Percentiles rank a stretch among this genome's conserved stretches.
These are phyloP conservation scores for Pterocles orientalis DNA, from an alignment of 2,113 vertebrate species.

Conservation along the genomic window DNA sequence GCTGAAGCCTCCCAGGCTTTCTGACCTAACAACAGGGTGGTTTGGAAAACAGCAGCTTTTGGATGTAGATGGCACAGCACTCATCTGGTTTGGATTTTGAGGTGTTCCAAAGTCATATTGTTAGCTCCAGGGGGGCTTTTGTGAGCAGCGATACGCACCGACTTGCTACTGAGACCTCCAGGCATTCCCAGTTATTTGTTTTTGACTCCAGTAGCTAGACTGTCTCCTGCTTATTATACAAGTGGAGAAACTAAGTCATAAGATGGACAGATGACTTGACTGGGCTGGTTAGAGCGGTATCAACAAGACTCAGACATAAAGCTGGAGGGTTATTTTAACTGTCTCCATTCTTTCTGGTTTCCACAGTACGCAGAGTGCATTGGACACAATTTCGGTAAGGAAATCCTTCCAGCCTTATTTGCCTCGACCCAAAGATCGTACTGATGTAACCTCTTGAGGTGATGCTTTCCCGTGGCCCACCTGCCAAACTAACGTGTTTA, in stretches of 20 bases:
- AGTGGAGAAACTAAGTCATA: not conserved
- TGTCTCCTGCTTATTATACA: not conserved
- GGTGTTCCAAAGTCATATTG: constrained; percentile 33
- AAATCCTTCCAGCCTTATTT: not conserved
- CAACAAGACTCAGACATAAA: not conserved
- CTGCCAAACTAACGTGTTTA: not conserved
- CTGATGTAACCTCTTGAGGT: not conserved
- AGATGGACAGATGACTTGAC: not conserved
- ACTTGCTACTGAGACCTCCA: not conserved
- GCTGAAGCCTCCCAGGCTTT: not conserved
- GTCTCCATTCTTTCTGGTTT: accelerated
- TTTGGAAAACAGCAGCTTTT: not conserved
- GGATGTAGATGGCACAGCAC: not conserved
- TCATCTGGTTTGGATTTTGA: constrained; percentile 45
- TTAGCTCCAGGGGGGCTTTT: not conserved
- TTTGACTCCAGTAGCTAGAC: not conserved
- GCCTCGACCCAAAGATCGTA: accelerated
- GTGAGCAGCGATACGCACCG: not conserved
- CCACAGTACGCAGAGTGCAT: too few relatives aligned
- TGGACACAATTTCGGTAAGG: not conserved
- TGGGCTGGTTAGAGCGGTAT: not conserved
- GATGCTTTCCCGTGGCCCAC: not conserved
- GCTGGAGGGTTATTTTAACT: not conserved
- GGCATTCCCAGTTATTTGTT: not conserved
- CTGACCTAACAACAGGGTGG: not conserved